Evolutionary conservation across 64 coral and sea anemone genomes (phyloP).

Genomic region (Dendrophyllia cribrosa): DNA sequence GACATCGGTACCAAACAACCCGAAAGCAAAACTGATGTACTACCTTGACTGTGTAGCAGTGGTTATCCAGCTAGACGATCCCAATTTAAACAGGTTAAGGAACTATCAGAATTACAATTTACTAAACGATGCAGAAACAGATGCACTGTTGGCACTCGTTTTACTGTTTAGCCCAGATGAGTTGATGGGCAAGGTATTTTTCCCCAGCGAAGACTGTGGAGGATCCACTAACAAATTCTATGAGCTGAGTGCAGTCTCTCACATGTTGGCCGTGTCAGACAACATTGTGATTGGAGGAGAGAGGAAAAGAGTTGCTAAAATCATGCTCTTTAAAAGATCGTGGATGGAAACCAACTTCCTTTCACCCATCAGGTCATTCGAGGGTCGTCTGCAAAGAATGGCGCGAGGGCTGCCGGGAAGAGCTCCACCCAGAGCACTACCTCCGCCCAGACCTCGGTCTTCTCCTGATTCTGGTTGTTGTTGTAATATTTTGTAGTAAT

Average conservation of each 20-base stretch:
- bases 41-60: constrained; percentile 9
- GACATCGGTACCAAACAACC: neutral
- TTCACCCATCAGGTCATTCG: neutral
- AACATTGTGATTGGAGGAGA: constrained; percentile 30
- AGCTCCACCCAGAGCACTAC: neutral
- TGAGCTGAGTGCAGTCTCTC: constrained; percentile 22
- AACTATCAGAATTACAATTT: neutral
- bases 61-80: neutral
- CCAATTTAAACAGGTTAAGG: neutral
- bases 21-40: constrained; percentile 25
- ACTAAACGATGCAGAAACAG: neutral
- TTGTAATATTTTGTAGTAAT: neutral
- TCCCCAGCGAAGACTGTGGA: neutral
- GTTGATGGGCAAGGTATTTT: constrained; percentile 24
- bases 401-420: neutral
- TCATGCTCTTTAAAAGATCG: constrained; percentile 10
- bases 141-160: constrained; percentile 21
- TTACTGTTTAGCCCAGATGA: constrained; percentile 25
- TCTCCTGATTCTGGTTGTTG: neutral
- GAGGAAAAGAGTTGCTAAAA: constrained; percentile 15
- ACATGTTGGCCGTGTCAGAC: constrained; percentile 23
- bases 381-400: neutral
- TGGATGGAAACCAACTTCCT: constrained; percentile 11
- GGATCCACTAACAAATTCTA: constrained; percentile 7
- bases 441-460: neutral